Percentiles rank a stretch among this genome's conserved stretches.
Conservation (phyloP, 2,888 invertebrate species). For the Rhodophaea formosa region DNA sequence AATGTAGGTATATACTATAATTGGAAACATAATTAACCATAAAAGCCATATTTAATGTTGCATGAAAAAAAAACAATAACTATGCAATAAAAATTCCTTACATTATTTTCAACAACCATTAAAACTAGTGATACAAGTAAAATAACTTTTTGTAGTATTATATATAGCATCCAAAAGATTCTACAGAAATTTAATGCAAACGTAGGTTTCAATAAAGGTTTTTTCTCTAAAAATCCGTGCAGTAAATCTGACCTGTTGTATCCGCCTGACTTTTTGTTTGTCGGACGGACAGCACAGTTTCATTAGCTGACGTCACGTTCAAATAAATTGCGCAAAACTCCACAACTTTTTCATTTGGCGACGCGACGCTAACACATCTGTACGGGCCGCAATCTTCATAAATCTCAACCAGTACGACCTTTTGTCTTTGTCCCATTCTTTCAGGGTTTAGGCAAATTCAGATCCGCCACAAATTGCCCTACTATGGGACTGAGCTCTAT, state of each 20-base stretch:
- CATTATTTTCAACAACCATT: background rate
- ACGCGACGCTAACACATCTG: constrained; percentile 31
- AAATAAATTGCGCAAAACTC: constrained; percentile 29
- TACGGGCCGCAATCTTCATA: constrained; percentile 65
- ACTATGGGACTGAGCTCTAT: constrained; percentile 45
- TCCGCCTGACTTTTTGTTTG: constrained; percentile 12
- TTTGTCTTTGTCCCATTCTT: constrained; percentile 66
- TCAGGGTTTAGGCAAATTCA: constrained; percentile 68
- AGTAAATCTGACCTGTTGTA: background rate
- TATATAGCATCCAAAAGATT: too few species aligned
- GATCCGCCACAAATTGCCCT: constrained; percentile 66
- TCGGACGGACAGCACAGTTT: constrained; percentile 21
- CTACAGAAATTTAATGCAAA: too few species aligned
- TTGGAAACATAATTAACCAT: too few species aligned
- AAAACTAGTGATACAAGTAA: too few species aligned
- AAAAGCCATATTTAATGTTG: too few species aligned
- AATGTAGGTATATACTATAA: too few species aligned
- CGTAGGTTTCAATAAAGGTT: too few species aligned
- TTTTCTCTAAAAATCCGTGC: too few species aligned
- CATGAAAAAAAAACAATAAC: background rate
- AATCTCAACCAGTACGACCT: constrained; percentile 65
- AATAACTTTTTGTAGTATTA: too few species aligned
- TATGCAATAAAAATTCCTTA: too few species aligned
- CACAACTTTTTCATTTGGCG: constrained; percentile 32
- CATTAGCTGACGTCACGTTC: constrained; percentile 23